A percentile compares a stretch with the other conserved stretches of the same genome.
phyloP scores from a whole-genome alignment of 2,797 vertebrate genomes.

The Rhynchonycteris naso region DNA sequence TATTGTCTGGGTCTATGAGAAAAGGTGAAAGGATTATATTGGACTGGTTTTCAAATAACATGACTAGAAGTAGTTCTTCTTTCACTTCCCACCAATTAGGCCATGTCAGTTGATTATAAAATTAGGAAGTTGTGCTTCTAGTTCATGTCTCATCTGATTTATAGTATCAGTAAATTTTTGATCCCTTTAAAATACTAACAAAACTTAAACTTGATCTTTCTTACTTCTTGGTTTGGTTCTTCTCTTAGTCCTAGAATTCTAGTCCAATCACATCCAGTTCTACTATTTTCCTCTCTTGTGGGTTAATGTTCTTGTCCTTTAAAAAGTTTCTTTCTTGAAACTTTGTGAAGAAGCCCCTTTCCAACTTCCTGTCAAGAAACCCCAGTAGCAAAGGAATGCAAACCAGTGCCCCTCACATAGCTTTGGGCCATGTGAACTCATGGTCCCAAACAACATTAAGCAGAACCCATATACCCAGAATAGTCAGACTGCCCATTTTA shows the following conservation, averaged over 20 bases:
- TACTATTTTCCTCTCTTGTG: background rate
- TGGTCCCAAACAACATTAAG: background rate
- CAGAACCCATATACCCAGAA: background rate
- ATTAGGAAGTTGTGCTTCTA: background rate
- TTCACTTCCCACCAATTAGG: background rate
- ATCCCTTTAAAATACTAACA: background rate
- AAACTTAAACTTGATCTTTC: background rate
- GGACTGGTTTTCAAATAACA: conserved; percentile 5
- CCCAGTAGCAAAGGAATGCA: background rate
- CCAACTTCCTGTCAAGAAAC: background rate
- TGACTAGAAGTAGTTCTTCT: background rate
- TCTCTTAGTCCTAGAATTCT: background rate
- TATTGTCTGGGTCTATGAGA: no score
- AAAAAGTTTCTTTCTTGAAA: background rate
- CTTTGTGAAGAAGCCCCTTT: background rate
- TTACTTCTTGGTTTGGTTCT: background rate
- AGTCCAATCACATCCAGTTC: background rate
- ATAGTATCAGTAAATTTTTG: background rate
- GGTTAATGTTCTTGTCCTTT: background rate
- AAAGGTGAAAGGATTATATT: background rate
- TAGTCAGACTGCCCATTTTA: background rate
- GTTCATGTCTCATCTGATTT: background rate
- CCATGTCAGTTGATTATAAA: background rate
- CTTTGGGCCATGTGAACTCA: background rate
- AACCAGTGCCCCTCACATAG: background rate